phyloP scores from a whole-genome alignment of 2,113 vertebrate genomes.

The Mus musculus region GRCm39 chr12:16937501-16938000 shows the following conservation, averaged over 20 bases:
- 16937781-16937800: not conserved
- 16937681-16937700: slow-evolving; percentile 20
- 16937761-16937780: not conserved
- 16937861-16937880: not conserved
- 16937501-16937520: not conserved
- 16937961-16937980: not conserved
- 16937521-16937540: not conserved
- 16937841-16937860: not conserved
- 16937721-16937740: not conserved
- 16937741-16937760: not conserved
- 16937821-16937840: not conserved
- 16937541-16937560: rapidly evolving
- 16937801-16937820: not conserved
- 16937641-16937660: not conserved
- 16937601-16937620: not conserved
- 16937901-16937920: not conserved
- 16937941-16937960: not conserved
- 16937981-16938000: not conserved
- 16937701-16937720: not conserved
- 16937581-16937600: not conserved
- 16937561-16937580: not conserved
- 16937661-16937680: not conserved
- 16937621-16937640: not conserved
- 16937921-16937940: not conserved
- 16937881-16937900: not conserved